Conservation (phyloP, 1,140 invertebrate species). For the Zaprionus inermis region DNA sequence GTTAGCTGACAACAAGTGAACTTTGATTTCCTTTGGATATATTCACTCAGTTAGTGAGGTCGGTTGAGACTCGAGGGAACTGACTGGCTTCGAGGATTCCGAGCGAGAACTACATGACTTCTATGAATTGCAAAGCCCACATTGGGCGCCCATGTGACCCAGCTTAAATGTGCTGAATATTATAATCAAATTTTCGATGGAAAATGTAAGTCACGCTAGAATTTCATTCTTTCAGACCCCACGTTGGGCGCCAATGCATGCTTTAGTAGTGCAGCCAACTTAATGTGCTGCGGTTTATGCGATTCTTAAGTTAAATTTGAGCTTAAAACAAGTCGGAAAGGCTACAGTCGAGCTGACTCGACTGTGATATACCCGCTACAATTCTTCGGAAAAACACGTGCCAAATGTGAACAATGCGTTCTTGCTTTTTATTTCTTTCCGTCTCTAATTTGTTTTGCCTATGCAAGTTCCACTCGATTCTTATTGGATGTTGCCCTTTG, state of each 20-base stretch:
- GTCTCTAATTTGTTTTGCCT: too few relatives aligned
- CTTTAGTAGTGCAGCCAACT: neutral
- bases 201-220: neutral
- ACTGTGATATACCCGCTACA: too few relatives aligned
- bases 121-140: neutral
- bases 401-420: too few relatives aligned
- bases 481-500: too few relatives aligned
- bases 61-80: neutral
- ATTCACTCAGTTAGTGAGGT: constrained; percentile 3
- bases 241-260: constrained; percentile 1
- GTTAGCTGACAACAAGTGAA: constrained; percentile 15
- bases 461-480: too few relatives aligned
- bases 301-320: too few relatives aligned
- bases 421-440: too few relatives aligned
- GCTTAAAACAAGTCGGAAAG: too few relatives aligned
- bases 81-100: neutral
- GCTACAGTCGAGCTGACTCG: too few relatives aligned
- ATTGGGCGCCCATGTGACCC: neutral
- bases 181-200: too few relatives aligned
- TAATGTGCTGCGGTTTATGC: neutral
- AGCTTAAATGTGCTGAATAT: too few relatives aligned
- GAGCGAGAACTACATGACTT: neutral
- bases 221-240: neutral
- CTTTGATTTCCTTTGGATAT: constrained; percentile 16
- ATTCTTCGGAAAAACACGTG: too few relatives aligned